Evolutionary conservation across 2,888 invertebrate species (phyloP).

Genomic region (Zaprionus bogoriensis): DNA sequence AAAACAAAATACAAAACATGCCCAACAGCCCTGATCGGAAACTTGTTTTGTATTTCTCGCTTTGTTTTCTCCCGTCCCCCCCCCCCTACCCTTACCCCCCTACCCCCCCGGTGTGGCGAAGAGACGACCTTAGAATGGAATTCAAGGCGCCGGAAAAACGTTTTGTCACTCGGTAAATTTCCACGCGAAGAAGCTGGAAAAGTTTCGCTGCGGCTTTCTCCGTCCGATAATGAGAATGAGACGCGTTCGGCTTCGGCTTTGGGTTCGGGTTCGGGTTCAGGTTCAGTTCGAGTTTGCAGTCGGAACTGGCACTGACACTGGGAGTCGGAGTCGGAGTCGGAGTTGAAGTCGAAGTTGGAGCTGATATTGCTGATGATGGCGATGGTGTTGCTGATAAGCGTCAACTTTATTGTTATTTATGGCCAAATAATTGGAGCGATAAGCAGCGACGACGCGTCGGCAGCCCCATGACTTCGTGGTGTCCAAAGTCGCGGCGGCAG

Average conservation of each 20-base stretch:
- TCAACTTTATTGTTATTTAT: constrained; percentile 67
- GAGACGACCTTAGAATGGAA: constrained; percentile 51
- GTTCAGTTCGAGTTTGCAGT: too few species aligned
- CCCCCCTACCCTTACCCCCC: not conserved
- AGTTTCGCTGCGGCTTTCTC: constrained; percentile 3
- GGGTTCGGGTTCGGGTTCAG: too few species aligned
- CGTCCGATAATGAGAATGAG: not conserved
- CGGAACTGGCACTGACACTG: too few species aligned
- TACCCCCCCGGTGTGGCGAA: not conserved
- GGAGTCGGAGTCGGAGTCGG: not conserved
- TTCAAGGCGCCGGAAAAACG: constrained; percentile 47
- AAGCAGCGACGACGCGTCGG: not conserved
- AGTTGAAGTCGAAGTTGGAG: constrained; percentile 3
- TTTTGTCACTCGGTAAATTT: constrained; percentile 40
- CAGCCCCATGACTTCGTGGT: too few species aligned
- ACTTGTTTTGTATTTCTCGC: constrained; percentile 39
- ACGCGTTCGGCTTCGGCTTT: too few species aligned
- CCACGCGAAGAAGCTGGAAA: constrained; percentile 24
- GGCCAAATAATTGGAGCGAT: constrained; percentile 54
- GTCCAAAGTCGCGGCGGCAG: not conserved
- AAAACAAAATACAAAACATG: constrained; percentile 11
- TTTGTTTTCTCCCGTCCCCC: constrained; percentile 3
- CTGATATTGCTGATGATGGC: constrained; percentile 4
- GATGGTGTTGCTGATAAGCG: constrained; percentile 38
- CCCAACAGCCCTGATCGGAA: constrained; percentile 39